Percentiles rank a stretch among this genome's conserved stretches.
These are phyloP conservation scores for Nemapogon koenigi DNA, from an alignment of 2,888 invertebrate genomes.

Conservation along the genomic window DNA sequence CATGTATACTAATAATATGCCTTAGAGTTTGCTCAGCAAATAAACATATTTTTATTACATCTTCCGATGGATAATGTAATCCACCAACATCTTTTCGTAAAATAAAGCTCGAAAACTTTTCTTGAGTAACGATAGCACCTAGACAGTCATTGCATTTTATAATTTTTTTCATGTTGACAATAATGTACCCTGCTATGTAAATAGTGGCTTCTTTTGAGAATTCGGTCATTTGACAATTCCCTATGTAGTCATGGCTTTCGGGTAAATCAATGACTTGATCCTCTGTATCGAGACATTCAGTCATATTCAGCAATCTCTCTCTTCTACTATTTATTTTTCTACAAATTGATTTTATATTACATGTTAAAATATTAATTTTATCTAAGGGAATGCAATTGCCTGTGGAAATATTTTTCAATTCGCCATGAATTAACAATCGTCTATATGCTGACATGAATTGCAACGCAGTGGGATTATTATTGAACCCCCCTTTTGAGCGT, in stretches of 20 bases:
- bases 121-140: neutral
- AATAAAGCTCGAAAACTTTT: neutral
- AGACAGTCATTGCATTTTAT: neutral
- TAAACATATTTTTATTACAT: neutral
- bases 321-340: neutral
- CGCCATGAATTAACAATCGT: neutral
- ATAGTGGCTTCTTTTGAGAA: neutral
- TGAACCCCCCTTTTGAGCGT: conserved; percentile 12
- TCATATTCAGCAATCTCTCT: neutral
- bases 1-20: neutral
- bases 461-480: no score
- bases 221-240: neutral
- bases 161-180: neutral
- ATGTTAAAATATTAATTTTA: neutral
- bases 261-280: neutral
- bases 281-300: neutral
- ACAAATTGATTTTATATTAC: neutral
- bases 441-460: conserved; percentile 3
- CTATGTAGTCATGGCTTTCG: neutral
- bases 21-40: neutral
- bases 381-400: neutral
- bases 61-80: neutral
- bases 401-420: neutral
- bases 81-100: neutral
- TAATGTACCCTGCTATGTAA: neutral